A percentile compares a stretch with the other conserved stretches of the same genome.
phyloP scores from a whole-genome alignment of 2,797 vertebrate genomes.

The Centroberyx gerrardi region DNA sequence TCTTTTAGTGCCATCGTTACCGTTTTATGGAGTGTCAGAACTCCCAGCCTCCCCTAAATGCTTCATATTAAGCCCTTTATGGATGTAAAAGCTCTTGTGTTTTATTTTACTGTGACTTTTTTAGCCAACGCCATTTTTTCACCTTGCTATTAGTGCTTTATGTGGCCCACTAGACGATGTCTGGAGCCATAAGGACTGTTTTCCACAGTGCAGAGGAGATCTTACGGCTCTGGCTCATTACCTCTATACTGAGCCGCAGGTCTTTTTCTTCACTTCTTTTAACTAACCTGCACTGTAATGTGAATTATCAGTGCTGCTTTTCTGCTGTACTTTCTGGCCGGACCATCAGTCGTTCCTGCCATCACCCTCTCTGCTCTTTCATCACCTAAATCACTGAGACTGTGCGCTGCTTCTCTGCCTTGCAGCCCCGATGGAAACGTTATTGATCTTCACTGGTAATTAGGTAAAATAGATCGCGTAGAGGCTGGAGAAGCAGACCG shows the following conservation, averaged over 20 bases:
- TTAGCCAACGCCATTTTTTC: conserved; percentile 5
- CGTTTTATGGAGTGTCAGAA: not conserved
- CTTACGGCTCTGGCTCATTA: conserved; percentile 30
- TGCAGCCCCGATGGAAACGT: too few species aligned
- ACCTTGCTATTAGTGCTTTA: conserved; percentile 13
- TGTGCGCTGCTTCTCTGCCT: too few species aligned
- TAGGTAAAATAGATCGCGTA: too few species aligned
- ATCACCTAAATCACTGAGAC: not conserved
- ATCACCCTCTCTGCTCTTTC: not conserved
- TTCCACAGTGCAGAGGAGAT: conserved; percentile 1
- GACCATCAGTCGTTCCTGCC: not conserved
- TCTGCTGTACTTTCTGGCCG: not conserved
- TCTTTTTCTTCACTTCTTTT: conserved; percentile 27
- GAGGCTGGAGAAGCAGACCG: too few species aligned
- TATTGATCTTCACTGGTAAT: too few species aligned
- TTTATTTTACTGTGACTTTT: conserved; percentile 12
- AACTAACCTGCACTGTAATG: conserved; percentile 28
- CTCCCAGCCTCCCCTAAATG: conserved; percentile 9
- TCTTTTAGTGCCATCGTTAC: conserved; percentile 7
- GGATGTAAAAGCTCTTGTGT: not conserved
- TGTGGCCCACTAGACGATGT: conserved; percentile 31
- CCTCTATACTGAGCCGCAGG: conserved; percentile 19
- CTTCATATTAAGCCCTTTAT: conserved; percentile 10
- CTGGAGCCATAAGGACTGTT: conserved; percentile 25
- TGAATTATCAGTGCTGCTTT: conserved; percentile 15